These are phyloP conservation scores for Danio albolineatus DNA, from an alignment of 2,797 vertebrate genomes.

Conservation along the genomic window DNA sequence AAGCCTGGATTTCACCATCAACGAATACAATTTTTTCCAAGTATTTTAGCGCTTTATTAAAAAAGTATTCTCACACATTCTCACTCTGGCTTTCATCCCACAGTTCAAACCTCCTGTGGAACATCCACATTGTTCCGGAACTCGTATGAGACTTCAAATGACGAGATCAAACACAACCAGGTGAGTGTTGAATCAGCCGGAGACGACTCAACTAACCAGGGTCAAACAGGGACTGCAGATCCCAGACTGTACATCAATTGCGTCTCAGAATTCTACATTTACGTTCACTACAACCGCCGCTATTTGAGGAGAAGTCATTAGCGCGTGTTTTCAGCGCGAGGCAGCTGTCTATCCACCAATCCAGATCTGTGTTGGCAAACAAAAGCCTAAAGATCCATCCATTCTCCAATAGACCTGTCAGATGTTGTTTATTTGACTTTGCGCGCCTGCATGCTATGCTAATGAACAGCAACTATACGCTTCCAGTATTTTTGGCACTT, in stretches of 20 bases:
- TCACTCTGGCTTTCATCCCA: slow-evolving; percentile 32
- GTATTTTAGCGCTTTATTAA: slow-evolving; percentile 22
- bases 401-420: slow-evolving; percentile 25
- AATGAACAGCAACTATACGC: slow-evolving; percentile 40
- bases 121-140: slow-evolving; percentile 96
- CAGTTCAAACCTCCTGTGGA: slow-evolving; percentile 91
- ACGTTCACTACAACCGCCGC: background rate
- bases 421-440: slow-evolving; percentile 51
- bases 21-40: background rate
- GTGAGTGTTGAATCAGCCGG: slow-evolving; percentile 69
- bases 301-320: slow-evolving; percentile 14
- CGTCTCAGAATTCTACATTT: background rate
- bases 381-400: slow-evolving; percentile 4
- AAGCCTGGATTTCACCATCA: background rate
- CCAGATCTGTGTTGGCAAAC: slow-evolving; percentile 22
- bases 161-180: slow-evolving; percentile 97
- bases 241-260: background rate
- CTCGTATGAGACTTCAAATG: slow-evolving; percentile 91
- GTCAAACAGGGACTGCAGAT: slow-evolving; percentile 13
- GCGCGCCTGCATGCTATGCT: slow-evolving; percentile 11
- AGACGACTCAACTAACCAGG: slow-evolving; percentile 4
- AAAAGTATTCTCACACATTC: slow-evolving; percentile 8
- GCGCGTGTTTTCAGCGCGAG: slow-evolving; percentile 12
- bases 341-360: slow-evolving; percentile 42
- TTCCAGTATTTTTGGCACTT: slow-evolving; percentile 7